phyloP scores from a whole-genome alignment of 2,888 invertebrate genomes.

The Nemotelus pantherinus region DNA sequence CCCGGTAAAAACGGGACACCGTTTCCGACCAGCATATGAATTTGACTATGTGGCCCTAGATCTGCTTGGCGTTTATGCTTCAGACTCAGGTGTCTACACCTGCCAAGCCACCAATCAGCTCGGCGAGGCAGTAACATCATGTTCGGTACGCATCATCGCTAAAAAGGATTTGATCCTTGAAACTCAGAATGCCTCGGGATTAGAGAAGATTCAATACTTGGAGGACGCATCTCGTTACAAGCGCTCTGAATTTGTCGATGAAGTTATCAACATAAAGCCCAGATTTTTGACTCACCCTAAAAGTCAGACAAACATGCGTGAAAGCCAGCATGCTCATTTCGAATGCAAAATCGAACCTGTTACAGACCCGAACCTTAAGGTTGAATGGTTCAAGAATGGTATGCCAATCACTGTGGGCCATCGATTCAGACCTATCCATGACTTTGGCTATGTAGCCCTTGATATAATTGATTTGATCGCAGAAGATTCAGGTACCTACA shows the following conservation, averaged over 20 bases:
- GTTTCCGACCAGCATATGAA: slow-evolving; percentile 95
- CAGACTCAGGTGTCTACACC: slow-evolving; percentile 95
- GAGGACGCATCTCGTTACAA: slow-evolving; percentile 89
- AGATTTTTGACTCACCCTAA: slow-evolving; percentile 88
- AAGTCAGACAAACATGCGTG: slow-evolving; percentile 83
- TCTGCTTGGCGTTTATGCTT: slow-evolving; percentile 94
- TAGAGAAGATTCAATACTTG: slow-evolving; percentile 91
- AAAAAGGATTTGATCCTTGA: slow-evolving; percentile 89
- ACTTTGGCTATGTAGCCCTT: slow-evolving; percentile 97
- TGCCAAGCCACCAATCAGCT: slow-evolving; percentile 94
- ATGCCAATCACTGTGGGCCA: slow-evolving; percentile 93
- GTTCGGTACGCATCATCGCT: slow-evolving; percentile 87
- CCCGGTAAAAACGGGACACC: slow-evolving; percentile 89
- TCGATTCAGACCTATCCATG: slow-evolving; percentile 95
- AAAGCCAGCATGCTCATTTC: slow-evolving; percentile 94
- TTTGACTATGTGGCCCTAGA: slow-evolving; percentile 98
- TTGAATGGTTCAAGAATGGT: slow-evolving; percentile 97
- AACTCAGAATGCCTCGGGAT: slow-evolving; percentile 88
- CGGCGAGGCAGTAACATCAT: slow-evolving; percentile 93
- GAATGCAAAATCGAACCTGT: slow-evolving; percentile 97
- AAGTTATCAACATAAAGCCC: slow-evolving; percentile 83
- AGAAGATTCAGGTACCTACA: slow-evolving; percentile 94
- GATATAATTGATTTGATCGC: slow-evolving; percentile 96
- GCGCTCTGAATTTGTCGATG: slow-evolving; percentile 82
- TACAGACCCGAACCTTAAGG: slow-evolving; percentile 94